These are phyloP conservation scores for Pantelozetes paolii DNA, from an alignment of 2,888 invertebrate genomes.

Conservation along the genomic window DNA sequence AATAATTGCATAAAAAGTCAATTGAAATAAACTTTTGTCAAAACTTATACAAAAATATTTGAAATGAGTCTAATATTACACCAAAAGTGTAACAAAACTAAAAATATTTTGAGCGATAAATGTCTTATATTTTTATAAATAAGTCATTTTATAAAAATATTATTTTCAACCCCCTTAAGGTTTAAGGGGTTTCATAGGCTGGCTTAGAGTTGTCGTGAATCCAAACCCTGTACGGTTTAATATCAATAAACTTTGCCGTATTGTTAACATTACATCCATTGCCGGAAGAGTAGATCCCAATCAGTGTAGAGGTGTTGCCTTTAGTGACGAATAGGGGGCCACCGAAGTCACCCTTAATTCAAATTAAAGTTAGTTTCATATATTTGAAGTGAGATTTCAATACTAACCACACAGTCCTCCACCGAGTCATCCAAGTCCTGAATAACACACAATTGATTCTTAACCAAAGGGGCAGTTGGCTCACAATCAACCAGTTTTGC, in stretches of 20 bases:
- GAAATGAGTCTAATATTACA: too few relatives aligned
- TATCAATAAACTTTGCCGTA: constrained; percentile 33
- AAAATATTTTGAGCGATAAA: too few relatives aligned
- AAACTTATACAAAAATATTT: too few relatives aligned
- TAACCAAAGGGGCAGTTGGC: background rate
- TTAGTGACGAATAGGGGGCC: constrained; percentile 36
- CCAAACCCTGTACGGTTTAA: constrained; percentile 36
- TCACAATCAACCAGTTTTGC: constrained; percentile 32
- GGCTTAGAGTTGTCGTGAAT: constrained; percentile 39
- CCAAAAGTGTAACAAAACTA: too few relatives aligned
- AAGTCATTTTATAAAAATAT: too few relatives aligned
- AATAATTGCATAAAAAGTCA: background rate
- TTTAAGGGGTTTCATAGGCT: constrained; percentile 10
- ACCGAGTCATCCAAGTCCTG: constrained; percentile 24
- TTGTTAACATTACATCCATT: constrained; percentile 25
- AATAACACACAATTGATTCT: constrained; percentile 38
- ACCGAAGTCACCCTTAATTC: constrained; percentile 37
- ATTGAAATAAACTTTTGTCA: too few relatives aligned
- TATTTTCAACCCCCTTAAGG: too few relatives aligned
- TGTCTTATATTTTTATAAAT: too few relatives aligned
- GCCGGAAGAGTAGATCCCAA: constrained; percentile 35
- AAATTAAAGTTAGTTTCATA: background rate
- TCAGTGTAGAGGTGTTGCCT: constrained; percentile 16
- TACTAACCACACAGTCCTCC: constrained; percentile 36
- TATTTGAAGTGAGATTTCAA: background rate